These are phyloP conservation scores for Allygus modestus DNA, from an alignment of 2,888 invertebrate genomes.

Conservation along the genomic window DNA sequence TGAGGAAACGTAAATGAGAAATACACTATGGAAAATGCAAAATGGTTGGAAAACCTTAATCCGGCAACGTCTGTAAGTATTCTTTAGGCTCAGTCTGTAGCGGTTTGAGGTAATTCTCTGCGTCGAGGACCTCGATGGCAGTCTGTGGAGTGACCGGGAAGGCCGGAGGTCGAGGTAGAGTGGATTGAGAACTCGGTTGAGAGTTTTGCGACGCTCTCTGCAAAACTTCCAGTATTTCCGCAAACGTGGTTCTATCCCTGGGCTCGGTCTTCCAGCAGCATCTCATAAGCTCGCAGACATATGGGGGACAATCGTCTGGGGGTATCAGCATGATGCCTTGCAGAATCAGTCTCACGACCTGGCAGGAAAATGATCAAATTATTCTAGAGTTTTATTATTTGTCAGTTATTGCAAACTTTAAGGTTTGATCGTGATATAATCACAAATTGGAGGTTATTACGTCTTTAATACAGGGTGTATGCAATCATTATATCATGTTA, in stretches of 20 bases:
- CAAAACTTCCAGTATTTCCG: slow-evolving; percentile 82
- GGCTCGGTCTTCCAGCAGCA: slow-evolving; percentile 91
- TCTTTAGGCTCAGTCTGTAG: slow-evolving; percentile 76
- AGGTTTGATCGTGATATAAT: too few relatives aligned
- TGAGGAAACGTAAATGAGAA: too few relatives aligned
- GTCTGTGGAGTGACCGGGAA: slow-evolving; percentile 62
- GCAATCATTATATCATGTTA: too few relatives aligned
- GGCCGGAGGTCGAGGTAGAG: slow-evolving; percentile 68
- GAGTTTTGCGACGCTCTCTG: slow-evolving; percentile 74
- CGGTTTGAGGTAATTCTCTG: slow-evolving; percentile 84
- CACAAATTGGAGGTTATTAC: too few relatives aligned
- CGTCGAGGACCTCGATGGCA: slow-evolving; percentile 77
- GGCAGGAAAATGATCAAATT: too few relatives aligned
- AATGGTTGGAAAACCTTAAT: slow-evolving; percentile 46
- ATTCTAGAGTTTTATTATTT: too few relatives aligned
- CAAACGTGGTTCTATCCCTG: slow-evolving; percentile 84
- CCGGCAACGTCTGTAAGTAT: slow-evolving; percentile 79
- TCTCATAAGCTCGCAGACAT: slow-evolving; percentile 86
- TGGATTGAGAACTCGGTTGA: slow-evolving; percentile 46
- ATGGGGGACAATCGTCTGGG: slow-evolving; percentile 86
- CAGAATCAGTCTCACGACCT: slow-evolving; percentile 87
- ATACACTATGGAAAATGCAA: too few relatives aligned
- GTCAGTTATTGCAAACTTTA: not conserved
- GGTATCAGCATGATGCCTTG: slow-evolving; percentile 88
- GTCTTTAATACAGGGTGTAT: too few relatives aligned